These are phyloP conservation scores for Phragmatobia fuliginosa DNA, from an alignment of 2,888 invertebrate genomes.

Conservation along the genomic window DNA sequence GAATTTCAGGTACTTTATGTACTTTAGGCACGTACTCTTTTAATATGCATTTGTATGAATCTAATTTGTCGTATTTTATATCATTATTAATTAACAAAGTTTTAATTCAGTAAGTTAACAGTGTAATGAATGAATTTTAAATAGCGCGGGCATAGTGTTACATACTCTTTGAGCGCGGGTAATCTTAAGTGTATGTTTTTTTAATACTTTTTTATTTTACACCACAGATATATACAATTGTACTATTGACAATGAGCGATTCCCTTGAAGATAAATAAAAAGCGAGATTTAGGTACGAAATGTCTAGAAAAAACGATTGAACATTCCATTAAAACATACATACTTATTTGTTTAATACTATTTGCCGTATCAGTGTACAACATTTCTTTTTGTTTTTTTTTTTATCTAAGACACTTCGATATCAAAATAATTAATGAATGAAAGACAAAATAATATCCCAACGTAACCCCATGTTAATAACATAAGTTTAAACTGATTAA, in stretches of 20 bases:
- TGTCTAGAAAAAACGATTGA: background rate
- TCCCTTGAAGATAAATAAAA: background rate
- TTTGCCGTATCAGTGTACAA: background rate
- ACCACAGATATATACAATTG: background rate
- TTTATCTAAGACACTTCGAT: background rate
- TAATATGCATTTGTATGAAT: background rate
- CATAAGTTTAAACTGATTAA: too few species aligned
- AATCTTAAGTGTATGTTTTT: background rate
- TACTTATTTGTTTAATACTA: background rate
- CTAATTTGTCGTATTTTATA: background rate
- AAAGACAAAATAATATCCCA: too few species aligned
- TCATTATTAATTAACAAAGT: background rate
- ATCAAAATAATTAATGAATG: too few species aligned
- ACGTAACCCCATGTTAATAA: too few species aligned
- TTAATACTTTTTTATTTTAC: background rate
- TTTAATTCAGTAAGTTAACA: background rate
- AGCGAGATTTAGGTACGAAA: background rate
- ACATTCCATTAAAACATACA: background rate
- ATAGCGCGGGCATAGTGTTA: constrained; percentile 1
- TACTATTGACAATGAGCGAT: background rate
- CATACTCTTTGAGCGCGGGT: too few species aligned
- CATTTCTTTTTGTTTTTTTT: background rate
- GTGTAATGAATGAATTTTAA: background rate
- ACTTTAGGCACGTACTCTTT: background rate
- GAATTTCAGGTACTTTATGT: background rate